These are phyloP conservation scores for Triplophysa dalaica DNA, from an alignment of 2,113 vertebrate genomes.

Conservation along the genomic window DNA sequence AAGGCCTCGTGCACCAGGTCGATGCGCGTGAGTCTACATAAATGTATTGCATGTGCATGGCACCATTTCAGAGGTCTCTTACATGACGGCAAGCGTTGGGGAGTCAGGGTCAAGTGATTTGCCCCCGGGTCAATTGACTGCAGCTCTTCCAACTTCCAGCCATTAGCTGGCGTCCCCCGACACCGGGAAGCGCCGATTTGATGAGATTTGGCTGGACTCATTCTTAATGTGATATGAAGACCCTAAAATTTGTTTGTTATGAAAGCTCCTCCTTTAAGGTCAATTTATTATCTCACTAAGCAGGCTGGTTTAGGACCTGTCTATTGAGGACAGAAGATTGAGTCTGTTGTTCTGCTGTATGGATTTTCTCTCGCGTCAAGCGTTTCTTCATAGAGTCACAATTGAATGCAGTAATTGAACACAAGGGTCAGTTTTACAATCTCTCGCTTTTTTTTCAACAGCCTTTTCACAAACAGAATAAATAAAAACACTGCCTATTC, in stretches of 20 bases:
- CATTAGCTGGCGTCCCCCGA: constrained; percentile 56
- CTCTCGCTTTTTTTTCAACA: neutral
- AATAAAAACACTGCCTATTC: too few species aligned
- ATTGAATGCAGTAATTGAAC: constrained; percentile 9
- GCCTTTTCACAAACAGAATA: neutral
- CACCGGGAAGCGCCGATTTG: constrained; percentile 22
- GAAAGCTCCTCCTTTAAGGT: constrained; percentile 44
- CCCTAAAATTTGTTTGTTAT: constrained; percentile 68
- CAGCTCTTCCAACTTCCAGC: constrained; percentile 63
- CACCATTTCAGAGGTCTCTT: constrained; percentile 46
- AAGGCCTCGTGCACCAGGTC: neutral
- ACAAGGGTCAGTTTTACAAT: neutral
- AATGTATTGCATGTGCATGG: constrained; percentile 46
- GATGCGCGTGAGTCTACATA: constrained; percentile 22
- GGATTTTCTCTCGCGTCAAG: constrained; percentile 45
- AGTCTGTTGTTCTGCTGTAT: neutral
- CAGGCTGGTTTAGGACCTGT: constrained; percentile 23
- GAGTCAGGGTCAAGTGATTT: constrained; percentile 76
- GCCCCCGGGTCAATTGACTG: constrained; percentile 76
- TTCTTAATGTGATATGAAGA: constrained; percentile 67
- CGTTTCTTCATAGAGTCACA: constrained; percentile 15
- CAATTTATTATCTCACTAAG: constrained; percentile 41
- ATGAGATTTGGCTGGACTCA: constrained; percentile 58
- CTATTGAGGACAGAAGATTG: constrained; percentile 1
- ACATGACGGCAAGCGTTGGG: constrained; percentile 53